Evolutionary conservation across 2,113 vertebrate genomes (phyloP), one percentile per base, ranked within the genome.

Genomic region (Osmerus mordax): DNA sequence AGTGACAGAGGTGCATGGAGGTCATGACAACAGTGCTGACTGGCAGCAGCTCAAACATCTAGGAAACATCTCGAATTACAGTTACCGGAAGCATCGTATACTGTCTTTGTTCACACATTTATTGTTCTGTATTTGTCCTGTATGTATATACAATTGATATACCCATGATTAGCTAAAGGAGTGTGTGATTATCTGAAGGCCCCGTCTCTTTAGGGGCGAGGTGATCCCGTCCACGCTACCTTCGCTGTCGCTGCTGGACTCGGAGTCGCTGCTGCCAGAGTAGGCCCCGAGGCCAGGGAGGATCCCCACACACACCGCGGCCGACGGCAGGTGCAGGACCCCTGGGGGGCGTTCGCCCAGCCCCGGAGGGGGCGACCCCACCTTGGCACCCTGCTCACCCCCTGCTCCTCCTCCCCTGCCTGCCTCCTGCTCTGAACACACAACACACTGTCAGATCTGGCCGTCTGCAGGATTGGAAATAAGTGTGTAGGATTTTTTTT

Each of bases 171-270:
- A 47, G 41, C 41, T 11, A 12, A 55, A 55, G 54, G n/a, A 32
- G 56, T 81, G 36, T 83, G 74, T 82, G 68, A 86, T 75, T 92
- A 91, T 91, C 90, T 90, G 86, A 88, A 89, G 73, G 89, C 87
- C 81, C 88, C 87, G 85, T 70, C 74, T 73, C 71, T 81, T 74
- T 77, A 73, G 71, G 69, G 88, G 82, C 79, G 75, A 85, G 1
- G 95, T 94, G 88, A 94, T 94, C 67, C 94, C 92, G 0, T 95
- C 95, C 85, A 95, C 94, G 53, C 93, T 98, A 93, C 95, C 96
- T 87, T 99, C 96, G 0, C 97, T 97, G 87, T 99, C 97, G 0
- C 95, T 97, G 93, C 97, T 99, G 88, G 96, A 98, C 85, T 99
- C 96, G 0, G 97, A 98, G 72, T 99, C 96, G 6, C 97, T 98